A percentile compares a stretch with the other conserved stretches of the same genome.
phyloP scores from a whole-genome alignment of 2,888 invertebrate species.

The Argynnis bischoffii region DNA sequence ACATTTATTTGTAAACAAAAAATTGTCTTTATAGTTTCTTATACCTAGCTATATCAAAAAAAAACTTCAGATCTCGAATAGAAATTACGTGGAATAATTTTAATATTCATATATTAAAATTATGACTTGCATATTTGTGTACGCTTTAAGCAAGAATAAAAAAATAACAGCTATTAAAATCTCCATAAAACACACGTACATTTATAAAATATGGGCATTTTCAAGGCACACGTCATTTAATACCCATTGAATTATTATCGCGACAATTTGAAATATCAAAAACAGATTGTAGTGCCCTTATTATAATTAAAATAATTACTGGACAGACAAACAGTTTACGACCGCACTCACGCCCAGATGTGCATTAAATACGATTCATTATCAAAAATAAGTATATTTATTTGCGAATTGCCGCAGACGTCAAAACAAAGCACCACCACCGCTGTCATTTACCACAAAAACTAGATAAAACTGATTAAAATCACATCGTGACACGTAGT shows the following conservation, averaged over 20 bases:
- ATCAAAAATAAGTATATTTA: constrained; percentile 79
- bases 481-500: constrained; percentile 39
- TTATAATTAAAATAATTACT: constrained; percentile 52
- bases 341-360: constrained; percentile 79
- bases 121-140: no score
- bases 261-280: constrained; percentile 49
- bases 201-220: not conserved
- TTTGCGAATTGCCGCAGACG: constrained; percentile 58
- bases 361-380: constrained; percentile 76
- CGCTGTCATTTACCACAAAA: constrained; percentile 70
- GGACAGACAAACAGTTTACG: constrained; percentile 50
- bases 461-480: constrained; percentile 70
- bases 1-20: no score
- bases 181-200: not conserved
- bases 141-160: not conserved
- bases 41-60: no score
- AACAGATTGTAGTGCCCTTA: constrained; percentile 46
- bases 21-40: no score
- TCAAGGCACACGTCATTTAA: constrained; percentile 35
- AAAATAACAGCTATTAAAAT: not conserved
- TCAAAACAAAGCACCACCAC: constrained; percentile 62
- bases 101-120: no score
- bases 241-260: constrained; percentile 42
- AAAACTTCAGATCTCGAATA: no score
- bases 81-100: no score